These are phyloP conservation scores for Agriopis leucophaearia DNA, from an alignment of 2,888 invertebrate species.

Conservation along the genomic window DNA sequence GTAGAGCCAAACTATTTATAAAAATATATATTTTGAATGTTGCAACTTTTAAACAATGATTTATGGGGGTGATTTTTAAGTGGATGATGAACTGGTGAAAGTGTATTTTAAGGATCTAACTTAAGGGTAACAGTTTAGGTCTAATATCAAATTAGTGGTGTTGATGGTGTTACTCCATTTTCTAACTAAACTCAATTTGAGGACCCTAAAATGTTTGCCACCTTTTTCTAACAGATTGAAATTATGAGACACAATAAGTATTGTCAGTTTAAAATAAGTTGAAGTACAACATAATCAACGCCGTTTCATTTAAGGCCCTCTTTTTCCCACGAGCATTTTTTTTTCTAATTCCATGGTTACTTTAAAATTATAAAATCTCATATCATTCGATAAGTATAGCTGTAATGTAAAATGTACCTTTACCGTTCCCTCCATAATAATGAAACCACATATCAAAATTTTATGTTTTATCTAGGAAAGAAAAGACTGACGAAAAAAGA, in stretches of 20 bases:
- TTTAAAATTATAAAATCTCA: too few relatives aligned
- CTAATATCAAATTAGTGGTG: neutral
- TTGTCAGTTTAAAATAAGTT: neutral
- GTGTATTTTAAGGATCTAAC: slow-evolving; percentile 11
- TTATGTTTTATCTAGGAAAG: too few relatives aligned
- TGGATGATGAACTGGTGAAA: slow-evolving; percentile 10
- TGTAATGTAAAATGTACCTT: too few relatives aligned
- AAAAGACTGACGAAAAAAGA: too few relatives aligned
- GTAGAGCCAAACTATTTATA: slow-evolving; percentile 26
- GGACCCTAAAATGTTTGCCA: neutral
- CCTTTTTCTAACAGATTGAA: neutral
- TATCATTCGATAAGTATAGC: too few relatives aligned
- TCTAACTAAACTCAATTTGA: neutral
- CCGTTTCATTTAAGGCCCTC: slow-evolving; percentile 5
- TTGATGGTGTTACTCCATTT: neutral
- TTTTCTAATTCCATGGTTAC: too few relatives aligned
- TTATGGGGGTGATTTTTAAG: slow-evolving; percentile 16
- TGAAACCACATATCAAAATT: too few relatives aligned
- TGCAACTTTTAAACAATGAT: slow-evolving; percentile 15
- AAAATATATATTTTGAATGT: slow-evolving; percentile 23
- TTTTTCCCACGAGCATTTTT: too few relatives aligned
- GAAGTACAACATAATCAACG: neutral
- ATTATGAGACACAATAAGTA: neutral
- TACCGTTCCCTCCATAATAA: too few relatives aligned
- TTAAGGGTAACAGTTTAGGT: slow-evolving; percentile 15